Percentiles rank a stretch among this genome's conserved stretches.
Conservation (phyloP, 2,113 vertebrate genomes). For the Ochotona princeps region DNA sequence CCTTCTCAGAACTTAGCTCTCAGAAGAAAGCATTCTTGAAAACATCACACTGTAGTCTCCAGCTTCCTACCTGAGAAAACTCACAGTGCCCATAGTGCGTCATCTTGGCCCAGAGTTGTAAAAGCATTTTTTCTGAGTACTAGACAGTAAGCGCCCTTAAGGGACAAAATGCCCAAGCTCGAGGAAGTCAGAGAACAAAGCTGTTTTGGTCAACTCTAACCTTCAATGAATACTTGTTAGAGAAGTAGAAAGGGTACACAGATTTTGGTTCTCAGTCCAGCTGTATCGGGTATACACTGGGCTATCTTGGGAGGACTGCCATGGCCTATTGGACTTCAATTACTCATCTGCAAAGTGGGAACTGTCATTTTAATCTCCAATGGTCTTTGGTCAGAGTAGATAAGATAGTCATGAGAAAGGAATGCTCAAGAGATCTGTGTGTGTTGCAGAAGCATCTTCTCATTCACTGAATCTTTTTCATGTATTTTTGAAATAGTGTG, state of each 20-base stretch:
- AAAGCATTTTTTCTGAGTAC: background rate
- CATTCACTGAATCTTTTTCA: background rate
- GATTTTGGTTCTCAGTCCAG: accelerated
- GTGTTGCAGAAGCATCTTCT: background rate
- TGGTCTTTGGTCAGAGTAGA: background rate
- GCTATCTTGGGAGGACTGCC: accelerated
- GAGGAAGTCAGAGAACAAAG: background rate
- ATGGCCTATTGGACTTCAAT: background rate
- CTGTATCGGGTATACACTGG: background rate
- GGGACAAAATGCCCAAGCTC: background rate
- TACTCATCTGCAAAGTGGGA: background rate
- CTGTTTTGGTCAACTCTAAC: background rate
- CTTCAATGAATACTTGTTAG: background rate
- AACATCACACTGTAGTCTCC: background rate
- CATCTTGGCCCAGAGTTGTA: accelerated
- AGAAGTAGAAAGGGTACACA: background rate
- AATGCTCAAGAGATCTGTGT: background rate
- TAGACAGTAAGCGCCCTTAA: accelerated
- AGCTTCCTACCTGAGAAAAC: background rate
- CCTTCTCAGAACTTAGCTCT: background rate
- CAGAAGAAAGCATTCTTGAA: background rate
- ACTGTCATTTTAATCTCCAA: background rate
- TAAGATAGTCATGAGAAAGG: background rate
- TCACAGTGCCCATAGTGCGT: background rate
- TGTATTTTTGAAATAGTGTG: too few relatives aligned